Percentiles rank a stretch among this genome's conserved stretches.
phyloP scores from a whole-genome alignment of 2,888 invertebrate species.

The Cloeon dipterum region DNA sequence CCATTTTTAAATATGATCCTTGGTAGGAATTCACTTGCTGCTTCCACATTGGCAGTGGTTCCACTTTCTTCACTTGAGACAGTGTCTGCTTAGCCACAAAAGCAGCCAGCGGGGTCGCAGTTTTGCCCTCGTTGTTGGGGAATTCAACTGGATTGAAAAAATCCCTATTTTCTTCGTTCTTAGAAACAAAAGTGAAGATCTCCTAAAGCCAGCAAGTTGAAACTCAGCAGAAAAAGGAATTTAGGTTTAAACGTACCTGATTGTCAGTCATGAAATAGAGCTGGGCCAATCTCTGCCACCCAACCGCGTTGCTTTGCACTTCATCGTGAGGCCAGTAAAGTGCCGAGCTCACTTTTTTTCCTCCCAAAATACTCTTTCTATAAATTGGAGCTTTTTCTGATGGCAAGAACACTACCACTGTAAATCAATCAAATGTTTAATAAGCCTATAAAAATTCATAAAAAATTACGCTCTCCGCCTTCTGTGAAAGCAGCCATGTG shows the following conservation, averaged over 20 bases:
- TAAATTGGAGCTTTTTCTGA: slow-evolving; percentile 28
- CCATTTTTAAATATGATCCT: background rate
- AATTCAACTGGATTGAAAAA: no score
- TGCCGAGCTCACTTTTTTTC: slow-evolving; percentile 21
- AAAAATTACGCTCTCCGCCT: slow-evolving; percentile 33
- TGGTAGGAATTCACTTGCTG: background rate
- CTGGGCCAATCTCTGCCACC: slow-evolving; percentile 36
- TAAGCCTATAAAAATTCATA: background rate
- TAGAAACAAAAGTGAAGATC: background rate
- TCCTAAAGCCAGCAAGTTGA: background rate
- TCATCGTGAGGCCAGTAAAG: slow-evolving; percentile 31
- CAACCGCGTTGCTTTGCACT: slow-evolving; percentile 18
- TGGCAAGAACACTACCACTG: slow-evolving; percentile 40
- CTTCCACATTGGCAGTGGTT: slow-evolving; percentile 4
- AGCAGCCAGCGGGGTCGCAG: slow-evolving; percentile 23
- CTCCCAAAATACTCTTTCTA: slow-evolving; percentile 20
- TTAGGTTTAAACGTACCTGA: slow-evolving; percentile 31
- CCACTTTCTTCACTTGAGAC: slow-evolving; percentile 11
- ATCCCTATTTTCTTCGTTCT: no score
- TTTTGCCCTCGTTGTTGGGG: no score
- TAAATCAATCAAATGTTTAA: no score
- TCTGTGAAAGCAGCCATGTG: slow-evolving; percentile 43
- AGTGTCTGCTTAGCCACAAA: slow-evolving; percentile 19
- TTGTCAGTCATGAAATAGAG: slow-evolving; percentile 33
- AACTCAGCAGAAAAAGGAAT: no score